phyloP scores from a whole-genome alignment of 2,113 vertebrate genomes.

The Poeciliopsis occidentalis region DNA sequence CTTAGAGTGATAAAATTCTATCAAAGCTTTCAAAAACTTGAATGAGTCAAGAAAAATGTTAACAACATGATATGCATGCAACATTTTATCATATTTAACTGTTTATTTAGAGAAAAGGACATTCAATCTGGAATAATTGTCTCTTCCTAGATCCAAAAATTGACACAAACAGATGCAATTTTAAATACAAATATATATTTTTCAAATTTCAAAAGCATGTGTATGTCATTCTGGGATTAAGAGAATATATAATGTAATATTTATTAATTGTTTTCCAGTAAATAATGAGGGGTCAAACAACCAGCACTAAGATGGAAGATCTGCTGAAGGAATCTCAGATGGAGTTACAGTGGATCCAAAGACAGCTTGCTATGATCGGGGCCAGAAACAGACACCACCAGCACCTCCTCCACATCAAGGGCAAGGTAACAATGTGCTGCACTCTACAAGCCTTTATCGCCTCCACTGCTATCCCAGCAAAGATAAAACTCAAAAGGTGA shows the following conservation, averaged over 20 bases:
- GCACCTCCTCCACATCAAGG: slow-evolving; percentile 54
- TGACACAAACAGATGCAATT: neutral
- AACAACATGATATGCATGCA: no score
- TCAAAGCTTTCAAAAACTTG: no score
- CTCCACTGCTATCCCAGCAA: neutral
- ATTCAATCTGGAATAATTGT: neutral
- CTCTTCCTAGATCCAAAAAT: neutral
- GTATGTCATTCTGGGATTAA: neutral
- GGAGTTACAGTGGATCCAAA: slow-evolving; percentile 83
- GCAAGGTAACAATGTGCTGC: slow-evolving; percentile 71
- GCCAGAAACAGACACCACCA: slow-evolving; percentile 64
- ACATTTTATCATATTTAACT: neutral
- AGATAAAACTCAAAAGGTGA: neutral
- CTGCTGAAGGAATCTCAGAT: slow-evolving; percentile 78
- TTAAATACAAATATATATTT: neutral
- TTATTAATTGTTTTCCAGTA: slow-evolving; percentile 55
- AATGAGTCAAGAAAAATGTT: no score
- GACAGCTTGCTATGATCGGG: slow-evolving; percentile 75
- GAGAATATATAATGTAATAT: slow-evolving; percentile 10
- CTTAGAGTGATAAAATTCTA: no score
- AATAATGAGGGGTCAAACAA: slow-evolving; percentile 72
- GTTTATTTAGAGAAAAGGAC: neutral
- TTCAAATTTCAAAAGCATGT: neutral
- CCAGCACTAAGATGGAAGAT: slow-evolving; percentile 62
- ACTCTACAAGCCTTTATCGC: neutral